Evolutionary conservation across 2,888 invertebrate species (phyloP).

Genomic region (Thymelicus acteon): DNA sequence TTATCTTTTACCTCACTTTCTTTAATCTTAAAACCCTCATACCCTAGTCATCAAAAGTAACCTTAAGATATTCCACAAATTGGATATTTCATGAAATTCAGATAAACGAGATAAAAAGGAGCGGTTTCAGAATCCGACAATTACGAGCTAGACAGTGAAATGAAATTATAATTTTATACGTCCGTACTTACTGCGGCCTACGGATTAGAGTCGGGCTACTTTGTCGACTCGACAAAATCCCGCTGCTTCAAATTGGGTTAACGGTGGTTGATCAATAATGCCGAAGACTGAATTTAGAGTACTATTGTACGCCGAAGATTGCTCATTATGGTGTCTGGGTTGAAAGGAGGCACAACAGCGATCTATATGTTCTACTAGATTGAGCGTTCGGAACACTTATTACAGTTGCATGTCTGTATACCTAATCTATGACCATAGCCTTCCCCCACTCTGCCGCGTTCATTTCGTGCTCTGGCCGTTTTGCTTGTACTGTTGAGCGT

Average conservation of each 20-base stretch:
- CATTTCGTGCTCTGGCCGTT: too few relatives aligned
- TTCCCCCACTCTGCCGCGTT: too few relatives aligned
- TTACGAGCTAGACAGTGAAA: constrained; percentile 55
- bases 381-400: too few relatives aligned
- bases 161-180: constrained; percentile 63
- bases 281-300: background rate
- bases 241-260: constrained; percentile 29
- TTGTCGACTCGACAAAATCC: constrained; percentile 32
- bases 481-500: too few relatives aligned
- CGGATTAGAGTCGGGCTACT: constrained; percentile 27
- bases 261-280: background rate
- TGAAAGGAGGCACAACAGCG: too few relatives aligned
- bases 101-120: constrained; percentile 47
- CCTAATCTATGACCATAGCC: too few relatives aligned
- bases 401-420: too few relatives aligned
- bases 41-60: constrained; percentile 14
- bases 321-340: too few relatives aligned
- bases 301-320: background rate
- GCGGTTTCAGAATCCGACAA: constrained; percentile 50
- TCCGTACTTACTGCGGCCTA: constrained; percentile 52
- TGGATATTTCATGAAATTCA: constrained; percentile 21
- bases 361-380: too few relatives aligned
- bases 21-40: constrained; percentile 22
- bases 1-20: background rate
- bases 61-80: constrained; percentile 13